Conservation (phyloP, 2,797 vertebrate genomes). For the Notoglanidium macrostoma region DNA sequence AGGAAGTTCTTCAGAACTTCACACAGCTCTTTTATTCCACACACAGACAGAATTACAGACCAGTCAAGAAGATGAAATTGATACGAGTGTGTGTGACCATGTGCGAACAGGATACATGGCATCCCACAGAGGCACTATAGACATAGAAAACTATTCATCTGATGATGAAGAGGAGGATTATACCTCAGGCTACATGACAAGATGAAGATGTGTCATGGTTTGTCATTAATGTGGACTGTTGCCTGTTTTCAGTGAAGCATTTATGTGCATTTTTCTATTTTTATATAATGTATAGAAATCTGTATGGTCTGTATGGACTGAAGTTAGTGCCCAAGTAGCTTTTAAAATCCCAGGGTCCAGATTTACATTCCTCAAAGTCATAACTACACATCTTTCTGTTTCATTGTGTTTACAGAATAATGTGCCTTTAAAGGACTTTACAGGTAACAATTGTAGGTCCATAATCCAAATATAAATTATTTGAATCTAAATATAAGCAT, state of each 20-base stretch:
- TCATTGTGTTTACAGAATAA: neutral
- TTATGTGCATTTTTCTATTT: neutral
- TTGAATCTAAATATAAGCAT: neutral
- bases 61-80: neutral
- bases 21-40: neutral
- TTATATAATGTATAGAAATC: neutral
- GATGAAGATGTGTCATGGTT: conserved; percentile 1
- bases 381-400: neutral
- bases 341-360: neutral
- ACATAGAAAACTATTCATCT: neutral
- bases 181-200: conserved; percentile 14
- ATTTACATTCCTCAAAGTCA: neutral
- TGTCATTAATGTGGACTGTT: neutral
- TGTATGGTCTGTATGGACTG: neutral
- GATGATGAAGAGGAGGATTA: neutral
- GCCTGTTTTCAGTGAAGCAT: neutral
- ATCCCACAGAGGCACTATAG: neutral
- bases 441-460: neutral
- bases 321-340: neutral
- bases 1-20: neutral
- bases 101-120: conserved; percentile 8
- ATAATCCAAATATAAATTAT: neutral
- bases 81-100: neutral
- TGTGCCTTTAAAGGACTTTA: neutral
- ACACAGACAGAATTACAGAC: neutral